A percentile compares a stretch with the other conserved stretches of the same genome.
phyloP scores from a whole-genome alignment of 2,888 invertebrate genomes.

The Myopa tessellatipennis region DNA sequence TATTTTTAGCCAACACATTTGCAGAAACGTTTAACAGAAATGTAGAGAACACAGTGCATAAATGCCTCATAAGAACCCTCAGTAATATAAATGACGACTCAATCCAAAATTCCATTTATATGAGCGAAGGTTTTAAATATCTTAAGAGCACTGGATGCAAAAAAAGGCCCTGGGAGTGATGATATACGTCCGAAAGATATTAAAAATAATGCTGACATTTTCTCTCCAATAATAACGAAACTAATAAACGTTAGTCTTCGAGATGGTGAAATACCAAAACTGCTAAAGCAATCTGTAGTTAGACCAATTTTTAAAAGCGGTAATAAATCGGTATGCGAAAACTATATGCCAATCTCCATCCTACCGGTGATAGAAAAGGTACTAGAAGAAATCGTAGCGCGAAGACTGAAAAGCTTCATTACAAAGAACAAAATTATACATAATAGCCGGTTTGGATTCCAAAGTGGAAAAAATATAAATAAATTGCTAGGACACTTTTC shows the following conservation, averaged over 20 bases:
- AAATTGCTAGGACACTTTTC: background rate
- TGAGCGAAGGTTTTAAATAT: no score
- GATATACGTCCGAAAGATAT: conserved; percentile 17
- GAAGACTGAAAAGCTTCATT: background rate
- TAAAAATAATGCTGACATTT: background rate
- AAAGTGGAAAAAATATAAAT: background rate
- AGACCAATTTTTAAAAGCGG: conserved; percentile 4
- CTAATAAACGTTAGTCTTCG: no score
- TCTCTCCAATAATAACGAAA: no score
- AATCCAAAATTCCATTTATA: no score
- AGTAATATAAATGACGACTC: no score
- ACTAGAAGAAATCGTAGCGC: no score
- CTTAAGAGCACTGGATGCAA: no score
- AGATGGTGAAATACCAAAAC: no score
- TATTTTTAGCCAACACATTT: conserved; percentile 28
- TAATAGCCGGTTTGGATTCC: background rate
- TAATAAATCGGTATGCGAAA: background rate
- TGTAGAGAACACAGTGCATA: no score
- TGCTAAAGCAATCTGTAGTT: background rate
- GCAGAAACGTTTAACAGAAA: background rate
- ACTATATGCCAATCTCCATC: conserved; percentile 11
- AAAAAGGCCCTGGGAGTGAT: background rate
- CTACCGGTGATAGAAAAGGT: conserved; percentile 10
- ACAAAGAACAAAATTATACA: background rate
- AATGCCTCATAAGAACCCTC: no score